Conservation (phyloP, 2,113 vertebrate genomes). For the Apodemus sylvaticus region DNA sequence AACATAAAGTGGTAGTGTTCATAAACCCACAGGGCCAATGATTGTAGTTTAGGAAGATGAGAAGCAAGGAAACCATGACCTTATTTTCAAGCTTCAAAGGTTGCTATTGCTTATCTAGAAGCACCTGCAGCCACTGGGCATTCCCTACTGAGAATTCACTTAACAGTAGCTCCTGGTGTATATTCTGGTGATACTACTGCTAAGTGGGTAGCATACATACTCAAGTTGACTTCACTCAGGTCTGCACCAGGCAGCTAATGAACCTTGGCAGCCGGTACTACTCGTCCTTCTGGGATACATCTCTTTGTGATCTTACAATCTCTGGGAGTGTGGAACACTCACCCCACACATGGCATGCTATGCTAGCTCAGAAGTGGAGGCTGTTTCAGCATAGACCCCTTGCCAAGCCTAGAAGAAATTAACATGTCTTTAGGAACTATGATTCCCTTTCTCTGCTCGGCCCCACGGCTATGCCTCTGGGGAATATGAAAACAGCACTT, state of each 20-base stretch:
- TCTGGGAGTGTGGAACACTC: rapidly evolving
- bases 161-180: neutral
- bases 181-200: neutral
- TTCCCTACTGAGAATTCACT: neutral
- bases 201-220: neutral
- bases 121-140: neutral
- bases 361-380: neutral
- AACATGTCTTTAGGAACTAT: neutral
- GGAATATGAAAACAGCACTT: neutral
- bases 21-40: neutral
- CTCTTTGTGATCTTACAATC: neutral
- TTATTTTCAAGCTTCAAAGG: slow-evolving; percentile 3
- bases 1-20: neutral
- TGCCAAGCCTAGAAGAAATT: neutral
- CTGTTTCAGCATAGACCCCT: neutral
- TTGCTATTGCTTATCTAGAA: neutral
- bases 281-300: rapidly evolving
- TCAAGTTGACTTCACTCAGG: neutral
- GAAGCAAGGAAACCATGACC: neutral
- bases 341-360: neutral
- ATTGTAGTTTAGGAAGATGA: neutral
- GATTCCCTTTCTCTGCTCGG: neutral
- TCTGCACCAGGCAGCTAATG: neutral
- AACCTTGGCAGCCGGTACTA: too few relatives aligned
- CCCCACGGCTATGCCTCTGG: rapidly evolving